phyloP scores from a whole-genome alignment of 92 coral and sea anemone genomes.

The Montipora capitata region DNA sequence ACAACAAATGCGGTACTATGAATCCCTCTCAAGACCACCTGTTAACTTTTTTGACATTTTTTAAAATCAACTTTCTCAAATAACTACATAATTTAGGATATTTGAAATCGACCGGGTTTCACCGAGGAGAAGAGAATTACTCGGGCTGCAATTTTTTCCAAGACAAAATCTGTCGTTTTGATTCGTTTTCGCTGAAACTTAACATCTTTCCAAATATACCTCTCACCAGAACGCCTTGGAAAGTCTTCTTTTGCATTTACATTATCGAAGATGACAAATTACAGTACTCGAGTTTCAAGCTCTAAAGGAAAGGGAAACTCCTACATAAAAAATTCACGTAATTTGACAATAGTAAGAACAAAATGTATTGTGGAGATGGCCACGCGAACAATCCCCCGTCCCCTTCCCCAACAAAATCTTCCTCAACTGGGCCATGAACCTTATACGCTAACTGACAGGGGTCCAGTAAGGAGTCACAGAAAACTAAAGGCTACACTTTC shows the following conservation, averaged over 20 bases:
- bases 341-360: slow-evolving; percentile 48
- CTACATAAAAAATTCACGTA: slow-evolving; percentile 34
- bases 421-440: slow-evolving; percentile 42
- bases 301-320: slow-evolving; percentile 28
- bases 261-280: slow-evolving; percentile 23
- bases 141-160: slow-evolving; percentile 5
- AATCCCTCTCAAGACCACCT: neutral
- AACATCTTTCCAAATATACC: neutral
- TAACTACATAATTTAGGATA: slow-evolving; percentile 22
- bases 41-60: neutral
- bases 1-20: neutral
- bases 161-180: neutral
- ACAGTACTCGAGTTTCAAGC: slow-evolving; percentile 37
- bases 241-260: slow-evolving; percentile 51
- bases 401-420: slow-evolving; percentile 60
- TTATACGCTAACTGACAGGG: slow-evolving; percentile 45
- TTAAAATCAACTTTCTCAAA: neutral
- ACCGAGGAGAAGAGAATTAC: neutral
- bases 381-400: slow-evolving; percentile 57
- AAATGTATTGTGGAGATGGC: slow-evolving; percentile 31
- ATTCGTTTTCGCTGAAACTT: neutral
- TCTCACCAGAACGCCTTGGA: neutral
- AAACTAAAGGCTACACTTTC: slow-evolving; percentile 52
- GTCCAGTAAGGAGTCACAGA: slow-evolving; percentile 36
- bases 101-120: slow-evolving; percentile 10